Evolutionary conservation across 2,888 invertebrate genomes (phyloP), one percentile per base, ranked within the genome.

Genomic region (Morpho achilles): DNA sequence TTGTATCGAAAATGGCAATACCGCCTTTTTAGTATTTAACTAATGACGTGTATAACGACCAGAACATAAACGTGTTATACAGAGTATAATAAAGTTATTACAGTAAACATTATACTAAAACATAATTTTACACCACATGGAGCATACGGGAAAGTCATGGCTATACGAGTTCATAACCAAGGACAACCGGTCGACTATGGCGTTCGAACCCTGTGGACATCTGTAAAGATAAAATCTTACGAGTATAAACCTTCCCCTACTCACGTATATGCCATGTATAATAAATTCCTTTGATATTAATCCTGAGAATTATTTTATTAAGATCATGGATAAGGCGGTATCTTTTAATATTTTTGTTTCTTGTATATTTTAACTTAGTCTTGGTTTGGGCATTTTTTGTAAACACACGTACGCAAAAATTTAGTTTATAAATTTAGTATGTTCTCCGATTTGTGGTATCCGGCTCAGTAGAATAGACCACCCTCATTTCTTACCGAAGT

Each of bases 101-200:
- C 6, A 7, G 3, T 22, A 48, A 8, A 49, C 32, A 39, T 8
- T 39, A n/a, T 39, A 39, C n/a, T 23, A 32, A 10, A 46, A 46
- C 40, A 53, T 41, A 40, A 53, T 53, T 53, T 54, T 32, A 54
- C 43, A 49, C 48, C 43, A 54, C 53, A 53, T 41, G 53, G 44
- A 16, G 4, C 48, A 44, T 50, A 39, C 49, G 49, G 58, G 62
- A 60, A 61, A 61, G 59, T 50, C 59, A 59, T 53, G 59, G 54
- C 52, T 57, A 48, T 23, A 58, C 63, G 71, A 72, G 76, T 77
- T 76, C 73, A 78, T 69, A 66, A 68, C 72, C 83, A 83, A 85
- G 83, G 83, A 78, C 76, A 75, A 78, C 80, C 80, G 81, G 78
- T 80, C 67, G 60, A 60, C 45, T 54, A 64, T 66, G 61, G 63